phyloP scores from a whole-genome alignment of 1,140 invertebrate species.

The Tribolium madens region DNA sequence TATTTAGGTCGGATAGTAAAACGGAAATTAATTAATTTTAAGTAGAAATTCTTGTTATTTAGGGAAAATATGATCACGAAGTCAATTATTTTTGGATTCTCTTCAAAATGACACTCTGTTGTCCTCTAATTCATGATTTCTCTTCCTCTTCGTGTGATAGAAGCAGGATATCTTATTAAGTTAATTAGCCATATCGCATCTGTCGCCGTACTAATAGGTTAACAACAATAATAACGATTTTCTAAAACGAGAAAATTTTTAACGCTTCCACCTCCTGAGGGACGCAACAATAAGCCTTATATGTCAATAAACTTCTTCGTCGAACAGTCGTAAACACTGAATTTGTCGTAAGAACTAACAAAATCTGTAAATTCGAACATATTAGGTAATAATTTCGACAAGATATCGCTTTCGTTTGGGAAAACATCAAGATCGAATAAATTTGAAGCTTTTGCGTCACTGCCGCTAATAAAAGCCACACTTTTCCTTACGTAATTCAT shows the following conservation, averaged over 20 bases:
- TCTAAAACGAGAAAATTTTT: not conserved
- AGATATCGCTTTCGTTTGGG: constrained; percentile 8
- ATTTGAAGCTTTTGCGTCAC: constrained; percentile 13
- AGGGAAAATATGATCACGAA: not conserved
- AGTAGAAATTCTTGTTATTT: too few species aligned
- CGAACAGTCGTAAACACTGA: not conserved
- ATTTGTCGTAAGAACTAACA: not conserved
- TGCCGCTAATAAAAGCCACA: constrained; percentile 6
- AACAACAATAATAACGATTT: not conserved
- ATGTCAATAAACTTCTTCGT: not conserved
- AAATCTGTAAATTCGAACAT: not conserved
- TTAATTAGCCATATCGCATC: not conserved
- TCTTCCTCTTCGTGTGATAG: not conserved
- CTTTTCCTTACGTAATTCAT: constrained; percentile 21
- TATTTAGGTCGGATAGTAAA: not conserved
- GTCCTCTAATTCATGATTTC: not conserved
- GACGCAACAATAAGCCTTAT: not conserved
- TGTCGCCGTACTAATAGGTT: not conserved
- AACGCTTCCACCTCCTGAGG: too few species aligned
- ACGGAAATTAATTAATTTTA: not conserved
- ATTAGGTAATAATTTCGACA: constrained; percentile 22
- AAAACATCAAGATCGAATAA: constrained; percentile 8
- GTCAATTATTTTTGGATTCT: not conserved
- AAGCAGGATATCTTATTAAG: not conserved
- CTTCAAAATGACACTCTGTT: not conserved